Evolutionary conservation across 2,888 invertebrate genomes (phyloP).

Genomic region (Lasioglossum morio): DNA sequence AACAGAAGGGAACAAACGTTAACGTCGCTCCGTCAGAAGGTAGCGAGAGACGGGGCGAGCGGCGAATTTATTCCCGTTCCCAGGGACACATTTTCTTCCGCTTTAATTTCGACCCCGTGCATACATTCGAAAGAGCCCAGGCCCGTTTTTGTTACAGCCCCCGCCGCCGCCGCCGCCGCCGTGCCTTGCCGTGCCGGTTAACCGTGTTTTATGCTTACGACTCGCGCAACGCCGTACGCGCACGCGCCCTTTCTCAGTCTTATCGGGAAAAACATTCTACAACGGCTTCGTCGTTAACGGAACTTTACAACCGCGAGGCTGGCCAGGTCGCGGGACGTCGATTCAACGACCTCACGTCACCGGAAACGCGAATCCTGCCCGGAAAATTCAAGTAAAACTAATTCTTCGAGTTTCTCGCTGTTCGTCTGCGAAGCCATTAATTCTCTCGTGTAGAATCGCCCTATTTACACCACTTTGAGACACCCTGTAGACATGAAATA

Average conservation of each 20-base stretch:
- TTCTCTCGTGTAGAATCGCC: too few species aligned
- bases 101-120: slow-evolving; percentile 26
- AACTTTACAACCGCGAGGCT: not conserved
- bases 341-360: not conserved
- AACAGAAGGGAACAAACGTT: slow-evolving; percentile 6
- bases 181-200: not conserved
- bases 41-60: slow-evolving; percentile 8
- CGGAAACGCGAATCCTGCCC: not conserved
- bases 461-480: too few species aligned
- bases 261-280: slow-evolving; percentile 2
- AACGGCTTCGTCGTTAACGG: not conserved
- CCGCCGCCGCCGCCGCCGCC: not conserved
- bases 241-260: slow-evolving; percentile 31
- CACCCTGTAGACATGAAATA: too few species aligned
- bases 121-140: not conserved
- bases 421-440: not conserved
- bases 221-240: slow-evolving; percentile 55
- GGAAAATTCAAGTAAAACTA: not conserved
- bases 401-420: not conserved
- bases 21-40: slow-evolving; percentile 19
- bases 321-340: not conserved
- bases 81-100: slow-evolving; percentile 12
- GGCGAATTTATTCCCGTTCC: slow-evolving; percentile 35
- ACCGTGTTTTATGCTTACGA: slow-evolving; percentile 45
- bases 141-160: not conserved